Conservation (phyloP, 2,797 vertebrate species). For the Decapterus maruadsi region DNA sequence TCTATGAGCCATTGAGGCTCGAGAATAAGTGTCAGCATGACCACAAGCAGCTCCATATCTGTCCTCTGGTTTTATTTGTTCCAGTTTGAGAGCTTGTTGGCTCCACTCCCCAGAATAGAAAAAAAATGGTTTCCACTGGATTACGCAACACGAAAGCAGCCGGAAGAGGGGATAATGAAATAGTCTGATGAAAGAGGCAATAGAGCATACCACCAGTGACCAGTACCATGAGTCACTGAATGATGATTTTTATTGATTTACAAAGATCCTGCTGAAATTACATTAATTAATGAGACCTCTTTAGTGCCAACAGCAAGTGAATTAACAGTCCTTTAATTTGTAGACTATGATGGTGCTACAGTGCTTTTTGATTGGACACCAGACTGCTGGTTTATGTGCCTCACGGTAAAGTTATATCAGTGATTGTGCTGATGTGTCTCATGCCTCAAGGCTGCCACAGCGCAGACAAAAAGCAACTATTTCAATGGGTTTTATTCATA, state of each 20-base stretch:
- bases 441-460: slow-evolving; percentile 16
- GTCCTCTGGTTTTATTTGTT: slow-evolving; percentile 53
- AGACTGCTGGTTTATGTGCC: slow-evolving; percentile 17
- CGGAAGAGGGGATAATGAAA: slow-evolving; percentile 76
- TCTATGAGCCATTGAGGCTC: slow-evolving; percentile 16
- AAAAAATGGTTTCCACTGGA: slow-evolving; percentile 68
- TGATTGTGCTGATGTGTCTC: not conserved
- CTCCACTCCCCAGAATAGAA: slow-evolving; percentile 41
- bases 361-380: slow-evolving; percentile 24
- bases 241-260: slow-evolving; percentile 59
- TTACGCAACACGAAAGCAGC: slow-evolving; percentile 77
- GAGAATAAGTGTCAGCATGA: slow-evolving; percentile 1
- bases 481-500: slow-evolving; percentile 8
- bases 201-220: slow-evolving; percentile 55
- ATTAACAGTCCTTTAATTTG: slow-evolving; percentile 24
- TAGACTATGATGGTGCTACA: not conserved
- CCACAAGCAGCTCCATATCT: slow-evolving; percentile 41
- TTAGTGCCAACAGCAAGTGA: not conserved
- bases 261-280: slow-evolving; percentile 44
- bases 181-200: slow-evolving; percentile 59
- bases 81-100: slow-evolving; percentile 64
- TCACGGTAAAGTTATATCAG: slow-evolving; percentile 9
- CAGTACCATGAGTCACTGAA: slow-evolving; percentile 51
- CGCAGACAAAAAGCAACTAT: slow-evolving; percentile 6
- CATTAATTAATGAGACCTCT: slow-evolving; percentile 40